Percentiles rank a stretch among this genome's conserved stretches.
These are phyloP conservation scores for Mustelus asterias DNA, from an alignment of 2,113 vertebrate genomes.

Conservation along the genomic window DNA sequence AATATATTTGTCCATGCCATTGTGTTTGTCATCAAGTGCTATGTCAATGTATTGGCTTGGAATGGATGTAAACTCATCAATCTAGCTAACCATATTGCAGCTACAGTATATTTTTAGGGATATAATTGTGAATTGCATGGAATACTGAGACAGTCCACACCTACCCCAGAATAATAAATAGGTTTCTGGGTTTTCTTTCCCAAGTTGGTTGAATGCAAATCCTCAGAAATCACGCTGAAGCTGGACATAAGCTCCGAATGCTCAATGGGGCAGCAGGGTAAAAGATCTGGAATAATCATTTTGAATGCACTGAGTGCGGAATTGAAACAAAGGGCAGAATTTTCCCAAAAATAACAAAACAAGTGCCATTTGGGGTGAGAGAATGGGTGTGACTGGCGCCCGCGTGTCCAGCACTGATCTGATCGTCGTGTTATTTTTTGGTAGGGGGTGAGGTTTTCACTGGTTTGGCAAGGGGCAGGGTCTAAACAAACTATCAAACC, in stretches of 20 bases:
- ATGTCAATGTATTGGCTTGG: neutral
- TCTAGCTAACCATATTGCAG: neutral
- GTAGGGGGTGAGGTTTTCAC: too few relatives aligned
- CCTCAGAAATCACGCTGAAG: neutral
- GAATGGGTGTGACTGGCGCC: too few relatives aligned
- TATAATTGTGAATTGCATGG: neutral
- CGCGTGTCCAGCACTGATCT: too few relatives aligned
- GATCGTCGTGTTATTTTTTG: too few relatives aligned
- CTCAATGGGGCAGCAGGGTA: neutral
- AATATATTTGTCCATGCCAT: neutral
- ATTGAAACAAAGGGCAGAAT: too few relatives aligned
- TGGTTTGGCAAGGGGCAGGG: too few relatives aligned
- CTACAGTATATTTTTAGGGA: neutral
- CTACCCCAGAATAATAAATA: neutral
- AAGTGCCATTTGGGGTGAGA: too few relatives aligned
- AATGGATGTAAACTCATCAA: neutral
- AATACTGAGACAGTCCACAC: neutral
- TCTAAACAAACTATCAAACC: too few relatives aligned
- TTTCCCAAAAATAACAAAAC: too few relatives aligned
- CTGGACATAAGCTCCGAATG: neutral
- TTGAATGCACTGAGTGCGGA: neutral
- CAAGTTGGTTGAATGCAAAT: neutral
- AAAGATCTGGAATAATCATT: neutral
- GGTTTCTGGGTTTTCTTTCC: neutral
- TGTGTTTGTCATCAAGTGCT: neutral